Evolutionary conservation across 2,888 invertebrate genomes (phyloP), one percentile per base, ranked within the genome.

Genomic region (Drosophila mimica): DNA sequence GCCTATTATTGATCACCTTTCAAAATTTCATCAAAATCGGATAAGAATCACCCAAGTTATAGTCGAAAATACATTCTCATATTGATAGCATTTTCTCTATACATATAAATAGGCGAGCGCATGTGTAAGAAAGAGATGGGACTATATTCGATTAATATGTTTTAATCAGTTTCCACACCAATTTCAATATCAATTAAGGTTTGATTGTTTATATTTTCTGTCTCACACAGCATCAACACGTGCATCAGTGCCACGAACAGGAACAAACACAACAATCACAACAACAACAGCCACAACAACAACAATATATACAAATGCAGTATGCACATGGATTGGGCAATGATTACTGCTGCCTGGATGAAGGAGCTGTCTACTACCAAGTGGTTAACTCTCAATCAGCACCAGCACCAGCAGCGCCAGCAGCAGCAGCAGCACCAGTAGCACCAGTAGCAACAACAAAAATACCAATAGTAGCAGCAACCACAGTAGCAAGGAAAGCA

Each of bases 261-360:
- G 30, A 30, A 6, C 36, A 49, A 20, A 36, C 63, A 17, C 51
- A 62, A 9, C 64, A 58, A 0, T 56, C 46, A 2, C 46, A 31
- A 5, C 70, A 65, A 5, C 51, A n/a, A 25, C 60, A 36, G 5
- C 56, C 30, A 0, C 56, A 59, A 5, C 62, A 75, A 8, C 56
- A 71, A 17, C 77, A 71, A 0, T 85, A 85, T 48, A 59, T 80
- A 46, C 76, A 77, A 48, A 88, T 86, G 79, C 81, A 83, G n/a
- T 83, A 83, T 33, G 52, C 71, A 0, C 86, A 78, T n/a, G 52
- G 69, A 4, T 33, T 33, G 28, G 71, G 67, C 25, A 56, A 68
- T 38, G 64, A 43, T 9, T 86, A 81, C 11, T 64, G 81, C 49
- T 81, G 79, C n/a, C 51, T 56, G 5, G 88, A 87, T 15, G 85